Evolutionary conservation across 2,888 invertebrate species (phyloP).

Genomic region (Tipula lateralis): DNA sequence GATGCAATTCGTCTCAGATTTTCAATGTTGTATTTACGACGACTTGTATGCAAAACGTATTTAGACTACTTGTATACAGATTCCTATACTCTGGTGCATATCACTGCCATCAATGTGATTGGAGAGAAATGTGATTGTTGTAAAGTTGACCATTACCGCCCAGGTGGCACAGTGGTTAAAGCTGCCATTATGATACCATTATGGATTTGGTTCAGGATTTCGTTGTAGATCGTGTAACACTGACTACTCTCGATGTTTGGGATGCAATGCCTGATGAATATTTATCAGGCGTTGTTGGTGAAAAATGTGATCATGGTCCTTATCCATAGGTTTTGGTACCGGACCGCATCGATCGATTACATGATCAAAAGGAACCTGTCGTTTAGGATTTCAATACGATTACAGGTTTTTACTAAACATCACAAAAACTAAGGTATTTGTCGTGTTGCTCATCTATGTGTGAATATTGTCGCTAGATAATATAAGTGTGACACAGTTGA

Average conservation of each 20-base stretch:
- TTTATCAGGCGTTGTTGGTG: constrained; percentile 86
- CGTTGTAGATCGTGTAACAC: constrained; percentile 88
- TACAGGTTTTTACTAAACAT: constrained; percentile 82
- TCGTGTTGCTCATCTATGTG: constrained; percentile 63
- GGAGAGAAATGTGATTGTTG: constrained; percentile 87
- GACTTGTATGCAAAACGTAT: no score
- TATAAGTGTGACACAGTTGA: constrained; percentile 61
- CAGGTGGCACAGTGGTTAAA: no score
- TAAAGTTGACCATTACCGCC: constrained; percentile 64
- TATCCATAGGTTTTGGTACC: constrained; percentile 82
- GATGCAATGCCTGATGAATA: constrained; percentile 83
- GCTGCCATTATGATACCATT: no score
- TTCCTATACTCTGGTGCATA: constrained; percentile 79
- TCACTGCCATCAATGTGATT: constrained; percentile 80
- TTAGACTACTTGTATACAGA: no score
- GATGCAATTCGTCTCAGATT: constrained; percentile 86
- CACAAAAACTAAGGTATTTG: constrained; percentile 74
- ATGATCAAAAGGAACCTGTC: constrained; percentile 64
- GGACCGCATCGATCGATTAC: constrained; percentile 69
- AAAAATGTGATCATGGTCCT: constrained; percentile 92
- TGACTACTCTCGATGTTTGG: constrained; percentile 85
- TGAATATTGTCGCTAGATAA: constrained; percentile 60
- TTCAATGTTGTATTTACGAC: constrained; percentile 84
- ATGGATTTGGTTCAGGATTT: constrained; percentile 71
- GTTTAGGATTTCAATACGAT: constrained; percentile 63